phyloP scores from a whole-genome alignment of 2,113 vertebrate species.

The Scalopus aquaticus region DNA sequence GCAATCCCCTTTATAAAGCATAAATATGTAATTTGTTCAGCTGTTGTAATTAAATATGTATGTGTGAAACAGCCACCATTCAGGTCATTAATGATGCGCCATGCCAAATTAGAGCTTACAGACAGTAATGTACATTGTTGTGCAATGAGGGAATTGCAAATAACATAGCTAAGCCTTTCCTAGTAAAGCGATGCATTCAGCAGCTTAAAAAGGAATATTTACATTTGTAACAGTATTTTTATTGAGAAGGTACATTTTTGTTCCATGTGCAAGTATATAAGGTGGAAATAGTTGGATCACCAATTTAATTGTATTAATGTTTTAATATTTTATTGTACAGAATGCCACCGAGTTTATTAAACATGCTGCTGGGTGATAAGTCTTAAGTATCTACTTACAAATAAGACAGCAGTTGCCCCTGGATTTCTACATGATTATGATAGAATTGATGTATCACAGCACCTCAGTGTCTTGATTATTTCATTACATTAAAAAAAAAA shows the following conservation, averaged over 20 bases:
- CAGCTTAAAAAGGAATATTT: slow-evolving; percentile 88
- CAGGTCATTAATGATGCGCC: slow-evolving; percentile 96
- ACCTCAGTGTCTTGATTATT: slow-evolving; percentile 78
- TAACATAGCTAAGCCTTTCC: slow-evolving; percentile 88
- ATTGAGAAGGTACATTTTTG: slow-evolving; percentile 85
- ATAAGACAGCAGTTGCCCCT: slow-evolving; percentile 76
- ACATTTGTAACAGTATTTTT: slow-evolving; percentile 87
- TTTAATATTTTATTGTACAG: slow-evolving; percentile 81
- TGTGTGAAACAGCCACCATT: slow-evolving; percentile 96
- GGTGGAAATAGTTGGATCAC: slow-evolving; percentile 76
- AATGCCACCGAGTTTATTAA: slow-evolving; percentile 84
- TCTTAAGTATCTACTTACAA: slow-evolving; percentile 82
- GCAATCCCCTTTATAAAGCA: slow-evolving; percentile 96
- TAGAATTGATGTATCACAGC: slow-evolving; percentile 76
- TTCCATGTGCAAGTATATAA: slow-evolving; percentile 80
- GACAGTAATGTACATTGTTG: slow-evolving; percentile 91
- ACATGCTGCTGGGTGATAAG: slow-evolving; percentile 79
- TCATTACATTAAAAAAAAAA: slow-evolving; percentile 72
- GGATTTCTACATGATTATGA: slow-evolving; percentile 72
- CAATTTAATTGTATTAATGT: slow-evolving; percentile 83
- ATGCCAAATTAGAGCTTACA: slow-evolving; percentile 93
- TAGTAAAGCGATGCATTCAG: slow-evolving; percentile 86
- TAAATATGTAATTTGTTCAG: slow-evolving; percentile 99
- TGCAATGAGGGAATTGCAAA: slow-evolving; percentile 90
- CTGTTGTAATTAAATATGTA: slow-evolving; percentile 99